phyloP scores from a whole-genome alignment of 1,140 invertebrate genomes.

The Drosophila orena region DNA sequence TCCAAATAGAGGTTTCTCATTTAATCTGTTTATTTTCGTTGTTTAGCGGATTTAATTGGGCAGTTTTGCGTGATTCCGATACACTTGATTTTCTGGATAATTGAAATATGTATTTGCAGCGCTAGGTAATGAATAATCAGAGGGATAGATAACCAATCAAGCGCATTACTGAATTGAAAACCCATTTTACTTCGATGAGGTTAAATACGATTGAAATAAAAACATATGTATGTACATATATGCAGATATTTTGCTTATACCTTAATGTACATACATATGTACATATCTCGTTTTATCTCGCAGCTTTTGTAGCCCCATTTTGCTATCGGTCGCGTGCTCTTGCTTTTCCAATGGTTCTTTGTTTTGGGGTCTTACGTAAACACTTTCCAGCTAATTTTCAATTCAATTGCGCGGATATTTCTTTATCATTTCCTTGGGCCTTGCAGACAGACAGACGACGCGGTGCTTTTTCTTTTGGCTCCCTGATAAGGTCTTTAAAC shows the following conservation, averaged over 20 bases:
- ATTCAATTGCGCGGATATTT: constrained; percentile 24
- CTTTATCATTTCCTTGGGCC: constrained; percentile 29
- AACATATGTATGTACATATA: too few relatives aligned
- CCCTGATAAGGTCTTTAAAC: constrained; percentile 46
- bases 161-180: too few relatives aligned
- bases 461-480: constrained; percentile 9
- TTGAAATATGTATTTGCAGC: not conserved
- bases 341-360: constrained; percentile 11
- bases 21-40: too few relatives aligned
- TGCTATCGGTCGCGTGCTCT: constrained; percentile 25
- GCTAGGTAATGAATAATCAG: constrained; percentile 13
- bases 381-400: constrained; percentile 15
- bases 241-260: too few relatives aligned
- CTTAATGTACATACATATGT: not conserved
- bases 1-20: not conserved
- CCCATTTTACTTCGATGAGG: too few relatives aligned
- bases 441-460: constrained; percentile 45
- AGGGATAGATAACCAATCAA: too few relatives aligned
- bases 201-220: too few relatives aligned
- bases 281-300: constrained; percentile 18
- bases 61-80: too few relatives aligned
- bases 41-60: too few relatives aligned
- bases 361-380: constrained; percentile 14
- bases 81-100: not conserved
- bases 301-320: not conserved